Percentiles rank a stretch among this genome's conserved stretches.
These are phyloP conservation scores for Panzeria rudis DNA, from an alignment of 2,888 invertebrate genomes.

Conservation along the genomic window DNA sequence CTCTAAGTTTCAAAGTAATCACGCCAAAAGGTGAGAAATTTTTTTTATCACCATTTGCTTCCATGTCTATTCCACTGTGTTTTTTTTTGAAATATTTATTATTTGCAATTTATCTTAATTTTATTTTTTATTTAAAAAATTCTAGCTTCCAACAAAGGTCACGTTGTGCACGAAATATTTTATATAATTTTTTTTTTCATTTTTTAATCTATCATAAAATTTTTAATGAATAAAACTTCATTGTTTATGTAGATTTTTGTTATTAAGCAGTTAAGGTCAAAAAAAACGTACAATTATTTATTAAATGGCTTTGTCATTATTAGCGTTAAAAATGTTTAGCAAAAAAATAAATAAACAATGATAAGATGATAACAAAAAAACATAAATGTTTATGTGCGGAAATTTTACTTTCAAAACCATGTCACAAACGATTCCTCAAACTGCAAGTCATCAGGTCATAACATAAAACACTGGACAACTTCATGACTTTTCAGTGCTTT, in stretches of 20 bases:
- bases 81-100: no score
- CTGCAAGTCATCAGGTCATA: neutral
- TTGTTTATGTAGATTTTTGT: slow-evolving; percentile 16
- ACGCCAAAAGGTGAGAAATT: no score
- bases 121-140: neutral
- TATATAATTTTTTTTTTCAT: neutral
- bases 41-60: no score
- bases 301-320: neutral
- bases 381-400: neutral
- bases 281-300: slow-evolving; percentile 8
- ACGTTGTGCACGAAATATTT: slow-evolving; percentile 26
- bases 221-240: slow-evolving; percentile 24
- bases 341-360: neutral
- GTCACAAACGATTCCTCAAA: neutral
- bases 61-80: no score
- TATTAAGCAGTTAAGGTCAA: slow-evolving; percentile 13
- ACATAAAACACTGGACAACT: neutral
- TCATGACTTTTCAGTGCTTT: neutral
- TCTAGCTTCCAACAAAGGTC: slow-evolving; percentile 7
- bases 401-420: neutral
- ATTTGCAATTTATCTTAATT: no score
- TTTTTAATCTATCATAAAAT: neutral
- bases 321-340: neutral
- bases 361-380: neutral
- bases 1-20: no score